These are phyloP conservation scores for Tetramorium bicarinatum DNA, from an alignment of 2,888 invertebrate genomes.

Conservation along the genomic window DNA sequence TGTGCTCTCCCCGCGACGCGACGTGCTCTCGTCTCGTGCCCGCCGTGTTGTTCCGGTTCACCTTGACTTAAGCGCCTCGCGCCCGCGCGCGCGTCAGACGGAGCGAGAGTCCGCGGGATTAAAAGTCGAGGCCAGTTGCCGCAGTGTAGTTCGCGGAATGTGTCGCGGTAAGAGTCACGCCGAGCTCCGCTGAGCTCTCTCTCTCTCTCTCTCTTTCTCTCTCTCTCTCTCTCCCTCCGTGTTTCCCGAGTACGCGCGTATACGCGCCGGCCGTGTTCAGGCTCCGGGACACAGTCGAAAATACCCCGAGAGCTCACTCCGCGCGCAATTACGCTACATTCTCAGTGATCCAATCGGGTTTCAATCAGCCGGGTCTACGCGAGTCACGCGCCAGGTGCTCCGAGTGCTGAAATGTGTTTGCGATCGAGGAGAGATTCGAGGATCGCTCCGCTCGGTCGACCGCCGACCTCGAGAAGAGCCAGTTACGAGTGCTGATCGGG, in stretches of 20 bases:
- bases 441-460: neutral
- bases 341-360: neutral
- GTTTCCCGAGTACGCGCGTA: neutral
- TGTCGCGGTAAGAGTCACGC: constrained; percentile 33
- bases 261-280: neutral
- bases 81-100: constrained; percentile 55
- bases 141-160: constrained; percentile 50
- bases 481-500: too few relatives aligned
- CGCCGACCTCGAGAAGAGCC: neutral
- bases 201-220: too few relatives aligned
- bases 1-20: constrained; percentile 57
- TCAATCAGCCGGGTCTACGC: neutral
- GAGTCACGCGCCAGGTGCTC: neutral
- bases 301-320: neutral
- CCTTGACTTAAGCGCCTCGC: constrained; percentile 3
- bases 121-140: constrained; percentile 66
- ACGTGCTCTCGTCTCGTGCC: constrained; percentile 16
- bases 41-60: constrained; percentile 16
- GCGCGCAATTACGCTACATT: neutral
- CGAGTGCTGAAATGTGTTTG: constrained; percentile 35
- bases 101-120: constrained; percentile 62
- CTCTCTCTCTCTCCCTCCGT: too few relatives aligned
- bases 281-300: neutral
- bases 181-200: constrained; percentile 20
- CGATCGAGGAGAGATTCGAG: constrained; percentile 19